Percentiles rank a stretch among this genome's conserved stretches.
These are phyloP conservation scores for Gortyna flavago DNA, from an alignment of 2,888 invertebrate species.

Conservation along the genomic window DNA sequence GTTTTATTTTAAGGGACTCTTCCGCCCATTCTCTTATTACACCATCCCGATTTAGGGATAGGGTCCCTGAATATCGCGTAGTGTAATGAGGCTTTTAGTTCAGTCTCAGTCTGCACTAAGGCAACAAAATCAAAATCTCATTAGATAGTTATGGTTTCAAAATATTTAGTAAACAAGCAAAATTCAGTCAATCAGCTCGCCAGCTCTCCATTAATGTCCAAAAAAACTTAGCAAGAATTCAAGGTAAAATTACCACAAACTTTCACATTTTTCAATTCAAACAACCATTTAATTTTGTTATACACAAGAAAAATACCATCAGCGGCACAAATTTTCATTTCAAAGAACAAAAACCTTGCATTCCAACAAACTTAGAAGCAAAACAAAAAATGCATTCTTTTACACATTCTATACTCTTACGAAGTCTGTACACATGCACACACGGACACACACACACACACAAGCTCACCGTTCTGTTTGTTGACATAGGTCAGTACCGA, in stretches of 20 bases:
- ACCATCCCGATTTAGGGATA: not conserved
- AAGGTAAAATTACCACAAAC: not conserved
- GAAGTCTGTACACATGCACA: slow-evolving; percentile 54
- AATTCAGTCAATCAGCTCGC: not conserved
- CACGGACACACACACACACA: slow-evolving; percentile 60
- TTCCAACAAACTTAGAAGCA: slow-evolving; percentile 37
- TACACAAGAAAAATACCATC: slow-evolving; percentile 21
- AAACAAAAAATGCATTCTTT: slow-evolving; percentile 62
- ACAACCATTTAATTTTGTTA: slow-evolving; percentile 24
- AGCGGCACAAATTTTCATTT: slow-evolving; percentile 48
- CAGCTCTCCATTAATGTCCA: no score
- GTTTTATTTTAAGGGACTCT: not conserved
- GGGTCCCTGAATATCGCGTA: not conserved
- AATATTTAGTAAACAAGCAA: not conserved
- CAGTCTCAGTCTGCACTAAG: not conserved
- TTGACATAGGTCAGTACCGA: slow-evolving; percentile 89
- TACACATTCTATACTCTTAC: slow-evolving; percentile 61
- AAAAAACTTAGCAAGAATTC: not conserved
- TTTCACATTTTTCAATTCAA: slow-evolving; percentile 7
- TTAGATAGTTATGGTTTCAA: not conserved
- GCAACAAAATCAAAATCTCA: not conserved
- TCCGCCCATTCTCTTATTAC: not conserved
- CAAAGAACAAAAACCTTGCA: slow-evolving; percentile 46
- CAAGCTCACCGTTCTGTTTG: slow-evolving; percentile 74
- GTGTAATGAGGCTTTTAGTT: not conserved